These are phyloP conservation scores for Hyperopisus bebe DNA, from an alignment of 2,113 vertebrate species.

Conservation along the genomic window DNA sequence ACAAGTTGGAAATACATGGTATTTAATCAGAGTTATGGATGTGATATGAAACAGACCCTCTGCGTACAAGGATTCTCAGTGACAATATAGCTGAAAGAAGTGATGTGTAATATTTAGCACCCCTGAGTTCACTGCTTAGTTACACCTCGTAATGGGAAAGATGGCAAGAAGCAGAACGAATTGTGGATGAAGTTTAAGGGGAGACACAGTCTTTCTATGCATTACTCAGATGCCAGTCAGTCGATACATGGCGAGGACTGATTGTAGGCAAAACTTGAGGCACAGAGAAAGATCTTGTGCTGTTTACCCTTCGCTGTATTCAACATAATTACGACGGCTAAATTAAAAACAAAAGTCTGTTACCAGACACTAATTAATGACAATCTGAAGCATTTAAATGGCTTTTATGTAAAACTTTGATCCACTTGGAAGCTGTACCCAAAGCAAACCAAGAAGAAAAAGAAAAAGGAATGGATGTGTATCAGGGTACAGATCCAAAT, in stretches of 20 bases:
- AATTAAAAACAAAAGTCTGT: constrained; percentile 61
- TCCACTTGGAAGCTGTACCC: not conserved
- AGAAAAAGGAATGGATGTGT: not conserved
- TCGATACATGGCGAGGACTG: constrained; percentile 54
- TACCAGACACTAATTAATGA: constrained; percentile 43
- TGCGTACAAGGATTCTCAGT: not conserved
- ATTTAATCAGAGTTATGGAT: not conserved
- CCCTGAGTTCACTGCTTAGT: not conserved
- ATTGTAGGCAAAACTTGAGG: constrained; percentile 50
- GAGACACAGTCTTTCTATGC: constrained; percentile 8
- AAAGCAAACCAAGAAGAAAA: not conserved
- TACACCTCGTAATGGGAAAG: not conserved
- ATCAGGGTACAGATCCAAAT: not conserved
- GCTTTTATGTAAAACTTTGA: constrained; percentile 29
- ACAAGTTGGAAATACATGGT: not conserved
- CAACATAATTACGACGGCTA: constrained; percentile 55
- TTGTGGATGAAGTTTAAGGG: not conserved
- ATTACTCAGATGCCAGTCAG: constrained; percentile 48
- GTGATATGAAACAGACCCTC: not conserved
- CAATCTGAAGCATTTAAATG: constrained; percentile 32
- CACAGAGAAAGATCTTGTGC: constrained; percentile 38
- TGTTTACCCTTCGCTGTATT: constrained; percentile 41
- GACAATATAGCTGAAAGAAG: not conserved
- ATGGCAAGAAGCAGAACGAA: not conserved
- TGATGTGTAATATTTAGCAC: not conserved